Evolutionary conservation across 2,113 vertebrate genomes (phyloP).

Genomic region (Climacteris rufus): DNA sequence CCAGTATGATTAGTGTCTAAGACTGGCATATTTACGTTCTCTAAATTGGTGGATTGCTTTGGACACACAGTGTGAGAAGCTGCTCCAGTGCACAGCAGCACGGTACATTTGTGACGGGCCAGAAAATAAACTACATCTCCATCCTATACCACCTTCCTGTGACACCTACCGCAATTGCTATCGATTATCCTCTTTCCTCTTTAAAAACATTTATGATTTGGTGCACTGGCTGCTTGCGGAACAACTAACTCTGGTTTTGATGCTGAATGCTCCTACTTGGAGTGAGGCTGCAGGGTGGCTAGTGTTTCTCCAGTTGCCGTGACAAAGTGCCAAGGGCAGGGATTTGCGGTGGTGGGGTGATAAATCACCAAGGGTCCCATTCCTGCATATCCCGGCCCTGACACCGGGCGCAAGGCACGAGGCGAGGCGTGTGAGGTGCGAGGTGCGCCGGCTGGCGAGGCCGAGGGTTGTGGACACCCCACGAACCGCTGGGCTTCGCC

Average conservation of each 20-base stretch:
- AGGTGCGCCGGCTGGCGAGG: neutral
- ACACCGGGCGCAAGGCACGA: accelerated
- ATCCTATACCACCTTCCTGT: neutral
- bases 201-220: neutral
- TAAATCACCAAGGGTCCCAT: accelerated
- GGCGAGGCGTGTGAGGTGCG: neutral
- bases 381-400: accelerated
- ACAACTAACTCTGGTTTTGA: neutral
- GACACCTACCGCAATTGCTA: neutral
- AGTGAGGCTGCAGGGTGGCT: neutral
- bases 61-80: accelerated
- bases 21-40: neutral
- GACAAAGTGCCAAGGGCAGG: neutral
- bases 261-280: accelerated
- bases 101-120: accelerated
- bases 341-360: neutral
- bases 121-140: neutral
- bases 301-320: neutral
- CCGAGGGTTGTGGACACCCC: accelerated
- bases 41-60: neutral
- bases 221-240: accelerated
- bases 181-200: neutral
- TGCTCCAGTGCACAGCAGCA: neutral
- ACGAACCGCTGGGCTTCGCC: accelerated
- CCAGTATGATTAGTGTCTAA: neutral